These are phyloP conservation scores for Genyomyrus donnyi DNA, from an alignment of 2,113 vertebrate species.

Conservation along the genomic window DNA sequence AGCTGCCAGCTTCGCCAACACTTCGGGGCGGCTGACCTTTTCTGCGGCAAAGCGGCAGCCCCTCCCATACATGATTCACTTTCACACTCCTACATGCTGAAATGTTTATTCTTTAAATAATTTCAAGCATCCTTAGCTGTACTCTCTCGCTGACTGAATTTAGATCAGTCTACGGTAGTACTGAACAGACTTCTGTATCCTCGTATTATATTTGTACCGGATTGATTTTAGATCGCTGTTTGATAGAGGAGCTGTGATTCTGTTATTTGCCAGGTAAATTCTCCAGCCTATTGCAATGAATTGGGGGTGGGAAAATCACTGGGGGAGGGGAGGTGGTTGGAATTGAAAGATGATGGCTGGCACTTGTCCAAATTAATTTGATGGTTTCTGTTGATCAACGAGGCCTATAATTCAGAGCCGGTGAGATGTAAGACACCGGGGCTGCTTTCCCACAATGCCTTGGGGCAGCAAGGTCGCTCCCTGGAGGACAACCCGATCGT, in stretches of 20 bases:
- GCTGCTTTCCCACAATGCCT: background rate
- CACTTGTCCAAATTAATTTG: background rate
- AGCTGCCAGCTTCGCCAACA: background rate
- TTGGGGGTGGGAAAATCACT: background rate
- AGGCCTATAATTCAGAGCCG: background rate
- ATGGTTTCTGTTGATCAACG: background rate
- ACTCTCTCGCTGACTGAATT: background rate
- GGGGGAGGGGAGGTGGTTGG: background rate
- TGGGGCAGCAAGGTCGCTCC: background rate
- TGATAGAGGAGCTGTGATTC: background rate
- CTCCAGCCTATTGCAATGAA: background rate
- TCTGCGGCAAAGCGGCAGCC: background rate
- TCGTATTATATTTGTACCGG: background rate
- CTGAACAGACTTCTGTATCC: background rate
- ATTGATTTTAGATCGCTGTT: background rate
- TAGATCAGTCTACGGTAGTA: background rate
- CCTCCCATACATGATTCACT: background rate
- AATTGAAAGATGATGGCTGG: background rate
- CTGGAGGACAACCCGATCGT: background rate
- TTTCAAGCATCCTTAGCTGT: background rate
- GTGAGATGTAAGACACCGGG: background rate
- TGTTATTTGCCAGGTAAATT: background rate
- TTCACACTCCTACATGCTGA: constrained; percentile 9
- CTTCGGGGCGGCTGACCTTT: background rate
- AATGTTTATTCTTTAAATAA: constrained; percentile 10